A percentile compares a stretch with the other conserved stretches of the same genome.
Conservation (phyloP, 2,797 vertebrate genomes). For the Spea hammondii region DNA sequence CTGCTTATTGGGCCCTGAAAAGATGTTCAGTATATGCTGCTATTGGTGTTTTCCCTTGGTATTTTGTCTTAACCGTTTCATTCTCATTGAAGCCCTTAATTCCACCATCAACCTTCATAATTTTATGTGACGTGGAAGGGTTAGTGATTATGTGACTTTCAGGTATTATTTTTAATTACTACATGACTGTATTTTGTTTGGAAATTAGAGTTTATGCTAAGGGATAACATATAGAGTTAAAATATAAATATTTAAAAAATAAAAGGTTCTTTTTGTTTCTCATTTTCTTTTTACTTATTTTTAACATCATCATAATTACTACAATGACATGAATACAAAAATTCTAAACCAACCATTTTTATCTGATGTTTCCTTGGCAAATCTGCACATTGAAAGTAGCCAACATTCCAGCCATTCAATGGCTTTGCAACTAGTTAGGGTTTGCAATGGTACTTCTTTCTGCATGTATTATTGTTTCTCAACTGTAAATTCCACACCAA, state of each 20-base stretch:
- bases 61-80: not conserved
- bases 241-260: not conserved
- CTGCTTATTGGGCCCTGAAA: not conserved
- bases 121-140: not conserved
- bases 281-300: not conserved
- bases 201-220: not conserved
- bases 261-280: not conserved
- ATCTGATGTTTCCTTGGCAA: too few species aligned
- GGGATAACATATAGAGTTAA: not conserved
- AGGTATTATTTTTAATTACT: slow-evolving; percentile 6
- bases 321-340: too few species aligned
- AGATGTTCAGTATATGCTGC: slow-evolving; percentile 3
- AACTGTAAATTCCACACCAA: too few species aligned
- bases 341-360: too few species aligned
- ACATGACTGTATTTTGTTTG: not conserved
- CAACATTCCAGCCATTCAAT: too few species aligned
- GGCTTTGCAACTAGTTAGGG: too few species aligned
- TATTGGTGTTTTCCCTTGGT: slow-evolving; percentile 6
- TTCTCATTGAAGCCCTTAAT: not conserved
- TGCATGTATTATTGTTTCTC: too few species aligned
- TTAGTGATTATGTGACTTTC: not conserved
- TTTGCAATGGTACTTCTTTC: too few species aligned
- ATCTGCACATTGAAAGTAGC: too few species aligned
- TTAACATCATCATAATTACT: too few species aligned
- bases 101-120: not conserved